phyloP scores from a whole-genome alignment of 2,888 invertebrate genomes.

The Pyrocoelia pectoralis region DNA sequence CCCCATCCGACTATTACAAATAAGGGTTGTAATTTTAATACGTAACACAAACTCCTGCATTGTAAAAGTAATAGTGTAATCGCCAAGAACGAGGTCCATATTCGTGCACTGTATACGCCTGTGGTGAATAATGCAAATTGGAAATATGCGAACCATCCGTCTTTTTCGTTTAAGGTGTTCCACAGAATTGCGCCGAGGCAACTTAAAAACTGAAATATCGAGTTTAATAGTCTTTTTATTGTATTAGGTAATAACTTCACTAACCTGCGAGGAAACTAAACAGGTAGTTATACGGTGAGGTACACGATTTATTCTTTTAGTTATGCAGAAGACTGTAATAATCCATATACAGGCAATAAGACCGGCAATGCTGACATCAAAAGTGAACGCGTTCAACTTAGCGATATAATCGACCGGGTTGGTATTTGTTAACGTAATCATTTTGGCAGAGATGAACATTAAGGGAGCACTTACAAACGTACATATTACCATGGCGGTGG shows the following conservation, averaged over 20 bases:
- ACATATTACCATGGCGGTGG: conserved; percentile 93
- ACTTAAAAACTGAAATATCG: conserved; percentile 67
- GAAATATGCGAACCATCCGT: conserved; percentile 71
- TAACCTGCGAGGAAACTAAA: conserved; percentile 81
- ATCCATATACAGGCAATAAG: conserved; percentile 83
- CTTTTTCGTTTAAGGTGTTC: conserved; percentile 66
- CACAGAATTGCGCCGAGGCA: conserved; percentile 81
- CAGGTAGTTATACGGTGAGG: conserved; percentile 85
- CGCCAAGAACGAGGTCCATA: conserved; percentile 88
- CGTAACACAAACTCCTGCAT: conserved; percentile 84
- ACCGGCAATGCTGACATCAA: conserved; percentile 84
- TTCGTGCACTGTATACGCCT: conserved; percentile 80
- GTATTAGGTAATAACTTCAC: too few relatives aligned
- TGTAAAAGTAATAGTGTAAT: conserved; percentile 82
- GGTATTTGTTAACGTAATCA: conserved; percentile 81
- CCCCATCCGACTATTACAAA: conserved; percentile 69
- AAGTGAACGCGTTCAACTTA: conserved; percentile 80
- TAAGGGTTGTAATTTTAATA: conserved; percentile 77
- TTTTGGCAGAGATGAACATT: conserved; percentile 94
- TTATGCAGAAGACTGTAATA: conserved; percentile 73
- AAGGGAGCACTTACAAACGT: conserved; percentile 94
- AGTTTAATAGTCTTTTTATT: too few relatives aligned
- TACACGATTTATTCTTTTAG: conserved; percentile 78
- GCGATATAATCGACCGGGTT: conserved; percentile 76
- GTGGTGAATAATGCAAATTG: conserved; percentile 81